phyloP scores from a whole-genome alignment of 2,797 vertebrate species.

The Urosaurus nigricauda region DNA sequence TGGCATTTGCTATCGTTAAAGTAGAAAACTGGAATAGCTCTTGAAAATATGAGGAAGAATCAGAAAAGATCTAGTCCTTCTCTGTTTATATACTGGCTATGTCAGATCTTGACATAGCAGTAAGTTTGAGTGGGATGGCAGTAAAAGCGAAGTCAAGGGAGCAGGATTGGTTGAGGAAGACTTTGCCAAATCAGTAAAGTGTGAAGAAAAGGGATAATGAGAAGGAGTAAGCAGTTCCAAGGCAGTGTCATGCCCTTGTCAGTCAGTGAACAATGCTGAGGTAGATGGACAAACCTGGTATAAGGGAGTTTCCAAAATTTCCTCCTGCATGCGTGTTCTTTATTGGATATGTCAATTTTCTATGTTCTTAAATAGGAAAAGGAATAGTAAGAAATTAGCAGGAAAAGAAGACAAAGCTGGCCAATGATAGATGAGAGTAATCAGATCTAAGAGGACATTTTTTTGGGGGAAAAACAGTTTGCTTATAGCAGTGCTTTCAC shows the following conservation, averaged over 20 bases:
- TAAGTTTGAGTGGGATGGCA: not conserved
- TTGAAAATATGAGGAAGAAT: not conserved
- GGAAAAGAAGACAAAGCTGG: not conserved
- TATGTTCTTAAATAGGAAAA: not conserved
- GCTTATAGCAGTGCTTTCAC: not conserved
- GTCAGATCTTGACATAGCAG: not conserved
- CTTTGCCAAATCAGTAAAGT: not conserved
- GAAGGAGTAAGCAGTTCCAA: not conserved
- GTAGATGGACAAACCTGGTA: not conserved
- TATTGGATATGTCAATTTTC: not conserved
- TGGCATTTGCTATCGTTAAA: not conserved
- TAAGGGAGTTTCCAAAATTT: no score
- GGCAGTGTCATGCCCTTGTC: not conserved
- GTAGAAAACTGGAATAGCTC: not conserved
- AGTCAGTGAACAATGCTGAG: not conserved
- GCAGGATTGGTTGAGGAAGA: not conserved
- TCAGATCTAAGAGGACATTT: not conserved
- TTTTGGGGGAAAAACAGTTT: not conserved
- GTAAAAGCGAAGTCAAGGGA: not conserved
- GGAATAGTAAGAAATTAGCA: not conserved
- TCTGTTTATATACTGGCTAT: not conserved
- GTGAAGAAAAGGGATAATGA: not conserved
- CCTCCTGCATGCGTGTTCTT: not conserved
- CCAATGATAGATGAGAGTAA: no score
- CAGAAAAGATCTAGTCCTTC: conserved; percentile 18